Evolutionary conservation across 2,888 invertebrate genomes (phyloP).

Genomic region (Nasonovia ribisnigri): DNA sequence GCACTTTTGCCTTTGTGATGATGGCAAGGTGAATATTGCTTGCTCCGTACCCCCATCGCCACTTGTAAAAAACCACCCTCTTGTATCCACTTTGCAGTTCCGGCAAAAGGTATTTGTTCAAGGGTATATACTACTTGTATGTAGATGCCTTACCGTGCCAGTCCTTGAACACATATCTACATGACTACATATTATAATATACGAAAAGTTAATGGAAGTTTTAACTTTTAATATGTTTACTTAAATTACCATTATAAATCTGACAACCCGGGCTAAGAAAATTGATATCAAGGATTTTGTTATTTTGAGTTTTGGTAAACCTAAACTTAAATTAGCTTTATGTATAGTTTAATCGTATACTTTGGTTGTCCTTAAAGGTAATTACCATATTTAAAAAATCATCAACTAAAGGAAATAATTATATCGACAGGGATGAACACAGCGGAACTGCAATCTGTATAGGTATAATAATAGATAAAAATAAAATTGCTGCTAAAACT

Average conservation of each 20-base stretch:
- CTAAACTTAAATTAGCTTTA: not conserved
- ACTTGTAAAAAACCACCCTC: not conserved
- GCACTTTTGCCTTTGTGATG: not conserved
- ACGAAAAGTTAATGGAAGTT: not conserved
- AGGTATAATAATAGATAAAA: not conserved
- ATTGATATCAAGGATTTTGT: not conserved
- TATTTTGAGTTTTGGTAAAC: not conserved
- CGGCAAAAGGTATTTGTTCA: not conserved
- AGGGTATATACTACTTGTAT: not conserved
- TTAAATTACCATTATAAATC: not conserved
- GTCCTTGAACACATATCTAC: not conserved
- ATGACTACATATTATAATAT: not conserved
- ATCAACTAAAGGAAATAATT: not conserved
- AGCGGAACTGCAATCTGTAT: not conserved
- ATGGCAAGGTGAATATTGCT: not conserved
- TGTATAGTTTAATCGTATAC: not conserved
- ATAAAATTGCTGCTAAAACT: not conserved
- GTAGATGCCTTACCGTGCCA: not conserved
- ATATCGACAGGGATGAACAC: not conserved
- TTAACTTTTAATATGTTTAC: not conserved
- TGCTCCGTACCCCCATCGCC: not conserved
- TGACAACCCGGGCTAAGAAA: not conserved
- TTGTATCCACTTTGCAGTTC: not conserved
- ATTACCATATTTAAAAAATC: not conserved
- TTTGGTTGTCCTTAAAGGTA: not conserved